phyloP scores from a whole-genome alignment of 1,140 invertebrate genomes.

The Lutraria rhynchaena region DNA sequence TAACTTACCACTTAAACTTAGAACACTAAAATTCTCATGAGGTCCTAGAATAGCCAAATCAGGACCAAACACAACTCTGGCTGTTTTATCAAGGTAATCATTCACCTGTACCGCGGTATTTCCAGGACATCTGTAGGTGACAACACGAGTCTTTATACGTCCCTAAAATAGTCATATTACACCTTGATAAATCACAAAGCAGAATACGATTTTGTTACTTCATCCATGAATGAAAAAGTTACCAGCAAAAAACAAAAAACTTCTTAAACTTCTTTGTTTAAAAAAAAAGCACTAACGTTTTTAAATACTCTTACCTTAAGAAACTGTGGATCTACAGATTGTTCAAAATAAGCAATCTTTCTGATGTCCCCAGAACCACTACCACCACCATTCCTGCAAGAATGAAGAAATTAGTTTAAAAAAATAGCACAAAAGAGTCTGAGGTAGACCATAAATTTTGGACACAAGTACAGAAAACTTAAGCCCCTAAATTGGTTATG shows the following conservation, averaged over 20 bases:
- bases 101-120: constrained; percentile 81
- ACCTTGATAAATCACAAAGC: too few relatives aligned
- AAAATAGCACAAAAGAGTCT: too few relatives aligned
- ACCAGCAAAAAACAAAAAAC: too few relatives aligned
- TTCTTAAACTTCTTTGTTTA: too few relatives aligned
- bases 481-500: too few relatives aligned
- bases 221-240: too few relatives aligned
- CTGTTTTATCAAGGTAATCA: constrained; percentile 79
- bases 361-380: constrained; percentile 73
- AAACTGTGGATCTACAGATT: constrained; percentile 75
- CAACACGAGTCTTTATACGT: constrained; percentile 73
- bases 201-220: too few relatives aligned
- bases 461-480: too few relatives aligned
- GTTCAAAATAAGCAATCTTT: constrained; percentile 79
- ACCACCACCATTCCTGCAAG: constrained; percentile 74
- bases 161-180: constrained; percentile 66
- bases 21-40: constrained; percentile 80
- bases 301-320: constrained; percentile 72
- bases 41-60: constrained; percentile 80
- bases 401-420: too few relatives aligned
- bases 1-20: constrained; percentile 77
- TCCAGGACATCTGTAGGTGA: constrained; percentile 78
- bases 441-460: too few relatives aligned
- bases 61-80: constrained; percentile 79
- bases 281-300: too few relatives aligned